Conservation (phyloP, 2,888 invertebrate genomes). For the Pandemis cinnamomeana region DNA sequence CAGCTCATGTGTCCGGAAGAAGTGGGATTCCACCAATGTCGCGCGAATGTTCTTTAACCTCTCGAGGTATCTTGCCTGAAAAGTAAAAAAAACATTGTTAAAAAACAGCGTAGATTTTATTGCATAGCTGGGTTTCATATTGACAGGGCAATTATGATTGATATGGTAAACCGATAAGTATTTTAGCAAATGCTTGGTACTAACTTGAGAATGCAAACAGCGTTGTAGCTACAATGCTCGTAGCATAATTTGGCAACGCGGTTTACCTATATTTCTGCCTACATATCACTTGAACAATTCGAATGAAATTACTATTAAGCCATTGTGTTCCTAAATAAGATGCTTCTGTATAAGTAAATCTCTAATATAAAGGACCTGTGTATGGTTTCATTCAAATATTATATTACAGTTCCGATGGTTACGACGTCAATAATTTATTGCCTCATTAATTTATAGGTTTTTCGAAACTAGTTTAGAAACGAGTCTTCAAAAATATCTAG, state of each 20-base stretch:
- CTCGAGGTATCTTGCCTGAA: slow-evolving; percentile 92
- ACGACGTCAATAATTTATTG: too few species aligned
- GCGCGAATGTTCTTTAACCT: slow-evolving; percentile 93
- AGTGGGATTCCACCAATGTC: slow-evolving; percentile 93
- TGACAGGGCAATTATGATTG: slow-evolving; percentile 8
- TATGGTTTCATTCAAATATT: not conserved
- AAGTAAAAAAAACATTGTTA: slow-evolving; percentile 51
- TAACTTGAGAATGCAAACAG: slow-evolving; percentile 6
- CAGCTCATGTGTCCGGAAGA: slow-evolving; percentile 96
- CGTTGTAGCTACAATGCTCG: not conserved
- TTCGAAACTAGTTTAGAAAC: not conserved
- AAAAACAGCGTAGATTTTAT: slow-evolving; percentile 9
- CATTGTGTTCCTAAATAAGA: not conserved
- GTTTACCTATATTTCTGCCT: not conserved
- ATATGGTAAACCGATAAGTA: slow-evolving; percentile 5
- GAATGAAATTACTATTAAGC: not conserved
- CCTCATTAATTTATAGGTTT: too few species aligned
- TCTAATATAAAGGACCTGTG: not conserved
- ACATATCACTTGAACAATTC: not conserved
- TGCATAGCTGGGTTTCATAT: not conserved
- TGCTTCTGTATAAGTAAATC: not conserved
- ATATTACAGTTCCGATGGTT: too few species aligned
- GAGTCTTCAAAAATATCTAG: not conserved
- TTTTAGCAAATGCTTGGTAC: slow-evolving; percentile 16
- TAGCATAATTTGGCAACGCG: not conserved